A percentile compares a stretch with the other conserved stretches of the same genome.
These are phyloP conservation scores for Puffinus mauretanicus DNA, from an alignment of 2,113 vertebrate genomes.

Conservation along the genomic window DNA sequence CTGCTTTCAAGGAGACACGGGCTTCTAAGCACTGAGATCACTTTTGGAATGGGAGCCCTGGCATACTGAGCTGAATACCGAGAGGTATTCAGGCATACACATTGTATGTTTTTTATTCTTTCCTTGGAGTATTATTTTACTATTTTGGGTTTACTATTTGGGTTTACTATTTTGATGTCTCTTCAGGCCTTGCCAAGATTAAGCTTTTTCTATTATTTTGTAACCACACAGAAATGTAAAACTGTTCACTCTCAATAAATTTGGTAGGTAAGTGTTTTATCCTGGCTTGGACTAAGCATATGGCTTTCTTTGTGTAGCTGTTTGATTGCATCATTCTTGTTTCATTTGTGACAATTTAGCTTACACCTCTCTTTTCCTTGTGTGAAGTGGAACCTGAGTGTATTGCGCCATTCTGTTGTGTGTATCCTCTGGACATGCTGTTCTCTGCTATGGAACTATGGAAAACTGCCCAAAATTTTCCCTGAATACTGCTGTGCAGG, in stretches of 20 bases:
- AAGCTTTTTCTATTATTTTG: not conserved
- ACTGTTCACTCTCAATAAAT: not conserved
- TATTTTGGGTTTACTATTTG: not conserved
- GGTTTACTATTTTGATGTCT: not conserved
- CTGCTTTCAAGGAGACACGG: not conserved
- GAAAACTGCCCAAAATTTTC: not conserved
- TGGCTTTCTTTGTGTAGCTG: not conserved
- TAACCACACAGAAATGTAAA: not conserved
- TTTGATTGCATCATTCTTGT: not conserved
- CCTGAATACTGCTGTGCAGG: not conserved
- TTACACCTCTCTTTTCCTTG: not conserved
- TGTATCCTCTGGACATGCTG: not conserved
- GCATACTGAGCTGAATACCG: not conserved
- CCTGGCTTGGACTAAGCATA: not conserved
- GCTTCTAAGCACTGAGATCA: not conserved
- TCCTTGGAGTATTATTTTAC: not conserved
- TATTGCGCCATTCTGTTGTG: not conserved
- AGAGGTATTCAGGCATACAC: not conserved
- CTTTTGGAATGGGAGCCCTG: not conserved
- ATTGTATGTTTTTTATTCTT: not conserved
- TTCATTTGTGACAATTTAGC: not conserved
- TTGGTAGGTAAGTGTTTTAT: not conserved
- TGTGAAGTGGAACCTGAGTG: not conserved
- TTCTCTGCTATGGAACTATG: not conserved
- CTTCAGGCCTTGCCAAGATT: not conserved